These are phyloP conservation scores for Alfaro cultratus DNA, from an alignment of 2,797 vertebrate species.

Conservation along the genomic window DNA sequence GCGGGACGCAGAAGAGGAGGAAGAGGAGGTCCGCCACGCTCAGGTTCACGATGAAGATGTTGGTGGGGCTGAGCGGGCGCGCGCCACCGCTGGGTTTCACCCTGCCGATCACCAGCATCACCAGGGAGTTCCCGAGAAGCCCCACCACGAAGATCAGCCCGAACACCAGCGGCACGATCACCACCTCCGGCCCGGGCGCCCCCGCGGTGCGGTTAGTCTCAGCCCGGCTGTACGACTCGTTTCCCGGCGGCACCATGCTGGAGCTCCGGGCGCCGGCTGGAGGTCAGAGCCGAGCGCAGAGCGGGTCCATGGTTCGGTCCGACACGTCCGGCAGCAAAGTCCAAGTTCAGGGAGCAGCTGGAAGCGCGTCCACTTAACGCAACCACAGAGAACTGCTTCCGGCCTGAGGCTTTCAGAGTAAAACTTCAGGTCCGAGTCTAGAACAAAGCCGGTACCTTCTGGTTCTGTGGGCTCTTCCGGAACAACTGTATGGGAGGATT, in stretches of 20 bases:
- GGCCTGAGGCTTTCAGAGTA: conserved; percentile 29
- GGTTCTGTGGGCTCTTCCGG: neutral
- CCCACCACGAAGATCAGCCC: conserved; percentile 87
- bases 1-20: conserved; percentile 82
- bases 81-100: conserved; percentile 46
- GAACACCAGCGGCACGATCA: conserved; percentile 84
- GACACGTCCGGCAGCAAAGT: neutral
- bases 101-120: conserved; percentile 82
- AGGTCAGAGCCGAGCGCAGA: conserved; percentile 13
- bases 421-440: conserved; percentile 2
- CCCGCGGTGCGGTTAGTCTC: conserved; percentile 43
- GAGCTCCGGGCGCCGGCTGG: neutral
- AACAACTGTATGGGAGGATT: neutral
- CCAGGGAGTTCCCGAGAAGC: conserved; percentile 83
- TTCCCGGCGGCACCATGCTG: conserved; percentile 52
- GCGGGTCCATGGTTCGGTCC: conserved; percentile 36
- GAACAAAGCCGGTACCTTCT: too few species aligned
- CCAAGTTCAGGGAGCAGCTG: neutral
- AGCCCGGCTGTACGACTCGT: conserved; percentile 30
- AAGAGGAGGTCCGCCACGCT: conserved; percentile 87
- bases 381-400: conserved; percentile 15
- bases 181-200: conserved; percentile 63
- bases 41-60: conserved; percentile 88
- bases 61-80: conserved; percentile 78
- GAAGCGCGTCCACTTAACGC: neutral